phyloP scores from a whole-genome alignment of 1,140 invertebrate genomes.

The Gryon sp. region DNA sequence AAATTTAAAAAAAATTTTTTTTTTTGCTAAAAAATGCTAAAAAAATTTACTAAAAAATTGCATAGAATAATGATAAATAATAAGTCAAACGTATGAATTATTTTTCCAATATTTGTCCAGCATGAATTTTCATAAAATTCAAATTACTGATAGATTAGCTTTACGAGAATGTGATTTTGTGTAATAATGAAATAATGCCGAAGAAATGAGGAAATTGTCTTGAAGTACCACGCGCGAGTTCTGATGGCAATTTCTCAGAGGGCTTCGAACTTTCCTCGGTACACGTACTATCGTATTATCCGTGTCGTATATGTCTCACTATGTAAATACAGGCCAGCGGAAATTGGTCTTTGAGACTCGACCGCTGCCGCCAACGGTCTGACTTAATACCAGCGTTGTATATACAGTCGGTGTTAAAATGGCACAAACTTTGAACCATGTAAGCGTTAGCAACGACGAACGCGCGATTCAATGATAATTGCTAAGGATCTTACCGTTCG shows the following conservation, averaged over 20 bases:
- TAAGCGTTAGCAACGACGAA: slow-evolving; percentile 17
- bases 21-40: no score
- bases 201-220: slow-evolving; percentile 4
- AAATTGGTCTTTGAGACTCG: slow-evolving; percentile 77
- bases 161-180: neutral
- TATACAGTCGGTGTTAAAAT: slow-evolving; percentile 58
- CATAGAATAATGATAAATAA: no score
- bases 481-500: slow-evolving; percentile 33
- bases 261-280: slow-evolving; percentile 40
- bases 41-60: no score
- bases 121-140: no score
- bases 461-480: neutral
- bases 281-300: slow-evolving; percentile 66
- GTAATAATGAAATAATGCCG: slow-evolving; percentile 3
- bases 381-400: slow-evolving; percentile 61
- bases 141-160: no score
- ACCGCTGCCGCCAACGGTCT: slow-evolving; percentile 54
- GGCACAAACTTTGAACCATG: slow-evolving; percentile 44
- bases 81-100: no score
- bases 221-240: neutral
- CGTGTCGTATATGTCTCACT: slow-evolving; percentile 72
- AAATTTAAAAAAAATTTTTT: no score
- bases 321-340: slow-evolving; percentile 77
- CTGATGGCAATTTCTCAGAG: slow-evolving; percentile 29
- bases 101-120: no score